Evolutionary conservation across 2,113 vertebrate genomes (phyloP).

Genomic region (Gorsachius goisagi): DNA sequence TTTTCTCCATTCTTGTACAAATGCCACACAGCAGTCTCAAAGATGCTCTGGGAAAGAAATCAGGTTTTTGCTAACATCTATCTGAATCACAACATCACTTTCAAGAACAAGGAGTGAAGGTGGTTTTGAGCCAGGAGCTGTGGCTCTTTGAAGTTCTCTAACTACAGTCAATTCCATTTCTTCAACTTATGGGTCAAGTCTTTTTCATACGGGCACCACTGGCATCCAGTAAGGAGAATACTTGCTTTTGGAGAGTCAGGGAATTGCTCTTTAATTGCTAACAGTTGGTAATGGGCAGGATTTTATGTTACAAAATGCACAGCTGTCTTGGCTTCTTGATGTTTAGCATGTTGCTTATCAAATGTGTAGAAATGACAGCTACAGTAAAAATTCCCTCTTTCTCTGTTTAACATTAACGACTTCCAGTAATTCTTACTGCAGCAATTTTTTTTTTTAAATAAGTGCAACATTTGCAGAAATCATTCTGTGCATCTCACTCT

Average conservation of each 20-base stretch:
- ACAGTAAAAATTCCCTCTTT: background rate
- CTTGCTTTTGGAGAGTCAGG: background rate
- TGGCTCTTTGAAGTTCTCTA: background rate
- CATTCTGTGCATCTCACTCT: background rate
- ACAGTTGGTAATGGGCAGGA: background rate
- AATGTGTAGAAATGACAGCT: background rate
- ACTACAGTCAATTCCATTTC: background rate
- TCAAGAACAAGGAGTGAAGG: background rate
- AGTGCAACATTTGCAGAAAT: background rate
- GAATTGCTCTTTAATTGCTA: background rate
- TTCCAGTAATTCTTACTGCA: background rate
- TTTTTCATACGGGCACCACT: background rate
- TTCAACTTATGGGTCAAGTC: background rate
- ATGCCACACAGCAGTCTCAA: background rate
- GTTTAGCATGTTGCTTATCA: background rate
- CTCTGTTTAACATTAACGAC: background rate
- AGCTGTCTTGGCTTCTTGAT: background rate
- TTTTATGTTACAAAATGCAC: background rate
- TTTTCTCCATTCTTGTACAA: background rate
- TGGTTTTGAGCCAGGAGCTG: background rate
- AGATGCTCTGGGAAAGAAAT: background rate
- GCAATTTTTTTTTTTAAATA: background rate
- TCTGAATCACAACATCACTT: background rate
- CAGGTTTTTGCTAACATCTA: background rate
- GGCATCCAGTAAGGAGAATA: background rate